A percentile compares a stretch with the other conserved stretches of the same genome.
phyloP scores from a whole-genome alignment of 2,888 invertebrate species.

The Mythimna loreyi region DNA sequence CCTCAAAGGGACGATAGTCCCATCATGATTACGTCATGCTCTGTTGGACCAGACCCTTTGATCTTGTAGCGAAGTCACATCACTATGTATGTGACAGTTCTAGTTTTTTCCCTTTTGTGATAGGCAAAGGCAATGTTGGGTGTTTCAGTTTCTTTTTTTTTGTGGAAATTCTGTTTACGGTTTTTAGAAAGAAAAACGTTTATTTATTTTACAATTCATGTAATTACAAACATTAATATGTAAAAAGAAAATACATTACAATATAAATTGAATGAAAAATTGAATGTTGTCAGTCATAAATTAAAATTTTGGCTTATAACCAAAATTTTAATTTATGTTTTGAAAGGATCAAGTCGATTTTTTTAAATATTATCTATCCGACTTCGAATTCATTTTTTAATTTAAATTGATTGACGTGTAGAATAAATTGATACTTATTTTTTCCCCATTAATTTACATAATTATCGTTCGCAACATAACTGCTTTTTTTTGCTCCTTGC shows the following conservation, averaged over 20 bases:
- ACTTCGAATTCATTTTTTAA: neutral
- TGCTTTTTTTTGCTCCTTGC: too few relatives aligned
- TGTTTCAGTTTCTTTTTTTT: neutral
- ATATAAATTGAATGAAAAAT: too few relatives aligned
- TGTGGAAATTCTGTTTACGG: neutral
- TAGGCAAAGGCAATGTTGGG: neutral
- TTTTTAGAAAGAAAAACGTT: neutral
- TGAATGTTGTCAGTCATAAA: too few relatives aligned
- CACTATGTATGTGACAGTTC: slow-evolving; percentile 46
- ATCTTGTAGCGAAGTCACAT: slow-evolving; percentile 35
- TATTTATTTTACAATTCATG: too few relatives aligned
- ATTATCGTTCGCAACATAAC: too few relatives aligned
- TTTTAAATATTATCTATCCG: neutral
- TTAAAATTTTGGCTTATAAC: too few relatives aligned
- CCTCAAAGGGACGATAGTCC: slow-evolving; percentile 41
- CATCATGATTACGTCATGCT: slow-evolving; percentile 37
- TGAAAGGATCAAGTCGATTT: too few relatives aligned
- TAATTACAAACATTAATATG: too few relatives aligned
- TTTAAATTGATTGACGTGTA: too few relatives aligned
- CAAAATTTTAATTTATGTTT: too few relatives aligned
- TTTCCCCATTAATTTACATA: neutral
- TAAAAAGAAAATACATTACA: too few relatives aligned
- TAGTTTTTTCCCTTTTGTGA: slow-evolving; percentile 24
- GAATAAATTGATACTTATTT: neutral
- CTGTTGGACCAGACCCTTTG: slow-evolving; percentile 40